A percentile compares a stretch with the other conserved stretches of the same genome.
Conservation (phyloP, 1,140 invertebrate genomes). For the Amyelois transitella region DNA sequence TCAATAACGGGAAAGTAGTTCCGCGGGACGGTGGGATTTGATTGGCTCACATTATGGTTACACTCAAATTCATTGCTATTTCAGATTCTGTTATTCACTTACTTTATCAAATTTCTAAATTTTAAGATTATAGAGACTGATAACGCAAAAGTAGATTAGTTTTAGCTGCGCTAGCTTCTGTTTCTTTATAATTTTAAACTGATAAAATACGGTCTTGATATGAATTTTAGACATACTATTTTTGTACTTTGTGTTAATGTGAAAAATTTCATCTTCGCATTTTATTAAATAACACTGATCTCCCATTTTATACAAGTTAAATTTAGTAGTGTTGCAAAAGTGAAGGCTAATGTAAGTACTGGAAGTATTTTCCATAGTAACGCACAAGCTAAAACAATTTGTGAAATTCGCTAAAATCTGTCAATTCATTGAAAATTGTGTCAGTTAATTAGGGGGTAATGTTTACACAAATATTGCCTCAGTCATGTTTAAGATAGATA, state of each 20-base stretch:
- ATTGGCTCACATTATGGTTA: conserved; percentile 54
- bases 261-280: conserved; percentile 24
- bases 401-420: conserved; percentile 27
- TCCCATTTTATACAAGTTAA: neutral
- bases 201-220: conserved; percentile 48
- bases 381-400: conserved; percentile 14
- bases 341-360: neutral
- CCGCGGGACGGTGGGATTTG: conserved; percentile 52
- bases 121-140: conserved; percentile 73
- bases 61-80: conserved; percentile 67
- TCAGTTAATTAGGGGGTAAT: conserved; percentile 54
- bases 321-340: neutral
- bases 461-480: conserved; percentile 47
- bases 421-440: conserved; percentile 68
- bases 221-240: conserved; percentile 54
- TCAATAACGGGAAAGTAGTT: conserved; percentile 59
- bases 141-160: conserved; percentile 68
- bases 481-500: conserved; percentile 52
- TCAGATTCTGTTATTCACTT: conserved; percentile 71
- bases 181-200: conserved; percentile 66
- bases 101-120: conserved; percentile 73
- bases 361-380: conserved; percentile 11
- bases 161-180: conserved; percentile 73
- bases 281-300: neutral
- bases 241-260: conserved; percentile 62